These are phyloP conservation scores for Chelonoidis abingdonii DNA, from an alignment of 2,113 vertebrate species.

Conservation along the genomic window DNA sequence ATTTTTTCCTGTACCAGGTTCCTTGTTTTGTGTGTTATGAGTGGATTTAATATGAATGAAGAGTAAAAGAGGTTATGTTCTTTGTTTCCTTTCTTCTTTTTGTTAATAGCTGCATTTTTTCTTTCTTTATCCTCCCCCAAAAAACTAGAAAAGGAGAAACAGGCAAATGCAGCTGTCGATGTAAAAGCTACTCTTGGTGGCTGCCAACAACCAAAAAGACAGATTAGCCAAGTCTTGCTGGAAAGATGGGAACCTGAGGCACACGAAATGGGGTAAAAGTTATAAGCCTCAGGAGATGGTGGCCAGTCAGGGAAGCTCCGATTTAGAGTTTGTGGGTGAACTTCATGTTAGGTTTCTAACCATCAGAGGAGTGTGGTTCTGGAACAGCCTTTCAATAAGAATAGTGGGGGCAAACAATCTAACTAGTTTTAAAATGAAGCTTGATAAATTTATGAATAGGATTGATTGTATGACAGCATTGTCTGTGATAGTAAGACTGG, in stretches of 20 bases:
- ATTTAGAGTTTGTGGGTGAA: no score
- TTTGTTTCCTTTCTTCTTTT: not conserved
- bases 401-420: no score
- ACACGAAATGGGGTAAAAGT: not conserved
- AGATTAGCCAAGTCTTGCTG: not conserved
- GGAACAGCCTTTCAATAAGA: no score
- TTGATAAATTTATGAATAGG: no score
- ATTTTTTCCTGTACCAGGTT: not conserved
- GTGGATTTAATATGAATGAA: not conserved
- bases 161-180: not conserved
- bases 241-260: not conserved
- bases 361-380: no score
- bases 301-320: no score
- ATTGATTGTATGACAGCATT: no score
- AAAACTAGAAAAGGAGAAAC: not conserved
- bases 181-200: not conserved
- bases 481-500: no score
- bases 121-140: not conserved
- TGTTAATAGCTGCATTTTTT: not conserved
- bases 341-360: no score
- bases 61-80: not conserved
- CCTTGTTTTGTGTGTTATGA: not conserved
- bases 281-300: not conserved
- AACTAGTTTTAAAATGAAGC: no score
- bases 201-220: not conserved